A percentile compares a stretch with the other conserved stretches of the same genome.
These are phyloP conservation scores for Catalaphyllia jardinei DNA, from an alignment of 64 coral and sea anemone species.

Conservation along the genomic window DNA sequence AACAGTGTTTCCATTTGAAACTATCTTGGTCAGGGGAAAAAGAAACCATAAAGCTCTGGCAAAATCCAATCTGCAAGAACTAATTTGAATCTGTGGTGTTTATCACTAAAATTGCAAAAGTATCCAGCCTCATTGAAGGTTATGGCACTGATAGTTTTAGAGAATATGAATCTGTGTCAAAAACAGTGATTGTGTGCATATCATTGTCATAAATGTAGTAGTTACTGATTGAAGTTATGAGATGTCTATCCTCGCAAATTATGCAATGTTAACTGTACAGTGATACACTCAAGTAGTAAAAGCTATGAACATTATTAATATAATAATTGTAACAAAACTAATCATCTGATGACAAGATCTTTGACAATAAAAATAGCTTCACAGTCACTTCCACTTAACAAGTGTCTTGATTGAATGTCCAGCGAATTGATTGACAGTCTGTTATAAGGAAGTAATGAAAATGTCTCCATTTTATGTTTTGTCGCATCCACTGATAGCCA, in stretches of 20 bases:
- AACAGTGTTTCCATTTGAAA: too few relatives aligned
- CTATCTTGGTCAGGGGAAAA: too few relatives aligned
- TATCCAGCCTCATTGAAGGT: too few relatives aligned
- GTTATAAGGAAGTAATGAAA: constrained; percentile 87
- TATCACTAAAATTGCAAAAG: too few relatives aligned
- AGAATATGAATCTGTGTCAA: too few relatives aligned
- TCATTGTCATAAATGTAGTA: too few relatives aligned
- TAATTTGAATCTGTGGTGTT: too few relatives aligned
- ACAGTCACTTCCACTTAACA: constrained; percentile 90
- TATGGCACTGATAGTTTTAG: too few relatives aligned
- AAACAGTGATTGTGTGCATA: too few relatives aligned
- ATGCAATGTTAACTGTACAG: constrained; percentile 1
- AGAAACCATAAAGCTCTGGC: too few relatives aligned
- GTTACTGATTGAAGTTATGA: not conserved
- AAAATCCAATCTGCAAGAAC: too few relatives aligned
- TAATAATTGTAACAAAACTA: not conserved
- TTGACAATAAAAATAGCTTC: constrained; percentile 93
- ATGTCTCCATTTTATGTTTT: constrained; percentile 95
- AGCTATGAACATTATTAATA: constrained; percentile 5
- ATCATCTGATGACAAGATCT: constrained; percentile 88
- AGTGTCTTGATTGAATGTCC: constrained; percentile 86
- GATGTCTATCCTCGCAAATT: not conserved
- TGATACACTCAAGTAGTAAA: not conserved
- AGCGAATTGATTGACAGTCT: constrained; percentile 94
- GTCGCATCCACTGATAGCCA: constrained; percentile 96